Evolutionary conservation across 2,113 vertebrate species (phyloP).

Genomic region (Crotalus horridus): DNA sequence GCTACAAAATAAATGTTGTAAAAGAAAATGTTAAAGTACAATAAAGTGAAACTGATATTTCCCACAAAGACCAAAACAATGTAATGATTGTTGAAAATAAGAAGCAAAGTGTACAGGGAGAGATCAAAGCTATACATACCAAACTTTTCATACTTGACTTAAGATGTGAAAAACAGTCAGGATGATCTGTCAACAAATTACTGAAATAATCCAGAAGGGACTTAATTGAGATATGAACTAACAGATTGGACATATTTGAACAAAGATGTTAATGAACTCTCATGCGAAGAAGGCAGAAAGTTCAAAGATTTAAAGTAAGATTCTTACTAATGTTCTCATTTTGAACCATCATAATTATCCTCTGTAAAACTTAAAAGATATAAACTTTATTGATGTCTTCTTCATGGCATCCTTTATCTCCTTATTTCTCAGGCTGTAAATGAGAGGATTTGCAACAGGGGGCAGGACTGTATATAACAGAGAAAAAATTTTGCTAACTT

Average conservation of each 20-base stretch:
- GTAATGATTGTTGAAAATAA: background rate
- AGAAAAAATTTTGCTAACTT: background rate
- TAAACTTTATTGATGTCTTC: background rate
- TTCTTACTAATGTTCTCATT: background rate
- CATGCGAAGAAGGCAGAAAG: background rate
- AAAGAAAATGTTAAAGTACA: background rate
- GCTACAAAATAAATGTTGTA: background rate
- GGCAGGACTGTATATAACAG: background rate
- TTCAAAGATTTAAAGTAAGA: background rate
- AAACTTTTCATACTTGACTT: background rate
- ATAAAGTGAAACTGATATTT: background rate
- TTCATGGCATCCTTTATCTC: background rate
- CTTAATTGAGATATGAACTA: background rate
- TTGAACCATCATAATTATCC: background rate
- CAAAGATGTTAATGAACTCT: background rate
- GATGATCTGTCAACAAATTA: background rate
- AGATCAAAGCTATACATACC: background rate
- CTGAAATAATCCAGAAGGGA: background rate
- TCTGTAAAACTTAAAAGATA: background rate
- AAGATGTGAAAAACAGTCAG: background rate
- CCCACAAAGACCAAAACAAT: background rate
- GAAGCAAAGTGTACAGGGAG: background rate
- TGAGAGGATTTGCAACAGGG: slow-evolving; percentile 10
- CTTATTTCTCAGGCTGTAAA: slow-evolving; percentile 28
- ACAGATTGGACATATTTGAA: background rate